These are phyloP conservation scores for Oostethus manadensis DNA, from an alignment of 2,113 vertebrate species.

Conservation along the genomic window DNA sequence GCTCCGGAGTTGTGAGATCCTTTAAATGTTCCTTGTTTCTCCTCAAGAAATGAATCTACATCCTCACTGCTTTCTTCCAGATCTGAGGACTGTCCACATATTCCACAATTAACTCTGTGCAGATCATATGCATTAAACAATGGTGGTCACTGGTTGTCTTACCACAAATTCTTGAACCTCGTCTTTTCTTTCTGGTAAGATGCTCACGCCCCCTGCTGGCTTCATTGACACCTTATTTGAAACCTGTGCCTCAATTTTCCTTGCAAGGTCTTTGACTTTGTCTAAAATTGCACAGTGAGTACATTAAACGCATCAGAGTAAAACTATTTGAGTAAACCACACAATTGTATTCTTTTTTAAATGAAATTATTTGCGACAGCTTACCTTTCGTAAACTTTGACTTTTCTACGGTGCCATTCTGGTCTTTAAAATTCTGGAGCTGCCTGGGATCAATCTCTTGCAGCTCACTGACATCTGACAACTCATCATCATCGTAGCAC, in stretches of 20 bases:
- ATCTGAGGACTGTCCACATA: constrained; percentile 51
- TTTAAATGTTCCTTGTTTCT: constrained; percentile 60
- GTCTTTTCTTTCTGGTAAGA: constrained; percentile 70
- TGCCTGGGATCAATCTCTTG: constrained; percentile 60
- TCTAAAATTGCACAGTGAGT: constrained; percentile 49
- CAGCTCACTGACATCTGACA: constrained; percentile 67
- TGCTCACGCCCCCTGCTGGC: constrained; percentile 71
- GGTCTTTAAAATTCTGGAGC: constrained; percentile 51
- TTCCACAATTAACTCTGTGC: neutral
- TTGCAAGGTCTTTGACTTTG: constrained; percentile 66
- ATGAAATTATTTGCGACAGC: neutral
- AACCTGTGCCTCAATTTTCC: constrained; percentile 74
- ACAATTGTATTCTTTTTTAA: neutral
- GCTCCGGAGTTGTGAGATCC: constrained; percentile 44
- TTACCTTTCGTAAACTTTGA: constrained; percentile 48
- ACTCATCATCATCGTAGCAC: constrained; percentile 49
- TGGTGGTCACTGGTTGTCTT: constrained; percentile 8
- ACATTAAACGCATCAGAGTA: neutral
- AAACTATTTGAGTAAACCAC: neutral
- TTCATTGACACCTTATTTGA: constrained; percentile 58
- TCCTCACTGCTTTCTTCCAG: constrained; percentile 79
- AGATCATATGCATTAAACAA: neutral
- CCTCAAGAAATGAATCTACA: constrained; percentile 81
- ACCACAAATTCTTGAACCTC: constrained; percentile 78
- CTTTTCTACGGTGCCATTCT: constrained; percentile 62